phyloP scores from a whole-genome alignment of 1,140 invertebrate species.

The Rhynchophorus ferrugineus region DNA sequence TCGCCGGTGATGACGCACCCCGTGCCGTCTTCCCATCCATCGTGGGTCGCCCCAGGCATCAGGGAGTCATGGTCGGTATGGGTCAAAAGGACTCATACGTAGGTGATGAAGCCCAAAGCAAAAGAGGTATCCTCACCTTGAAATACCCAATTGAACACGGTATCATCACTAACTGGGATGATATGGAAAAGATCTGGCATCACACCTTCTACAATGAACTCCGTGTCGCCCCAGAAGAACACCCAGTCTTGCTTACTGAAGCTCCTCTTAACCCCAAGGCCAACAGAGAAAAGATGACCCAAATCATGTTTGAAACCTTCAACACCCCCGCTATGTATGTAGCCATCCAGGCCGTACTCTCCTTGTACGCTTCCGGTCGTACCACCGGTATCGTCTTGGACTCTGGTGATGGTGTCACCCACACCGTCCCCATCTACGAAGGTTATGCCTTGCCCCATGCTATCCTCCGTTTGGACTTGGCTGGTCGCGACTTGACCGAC shows the following conservation, averaged over 20 bases:
- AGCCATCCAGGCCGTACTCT: conserved; percentile 85
- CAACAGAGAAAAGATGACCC: conserved; percentile 91
- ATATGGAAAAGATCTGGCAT: conserved; percentile 97
- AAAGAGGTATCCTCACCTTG: conserved; percentile 90
- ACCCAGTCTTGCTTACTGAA: conserved; percentile 84
- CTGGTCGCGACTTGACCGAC: conserved; percentile 90
- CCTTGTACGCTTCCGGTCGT: conserved; percentile 87
- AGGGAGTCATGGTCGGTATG: conserved; percentile 89
- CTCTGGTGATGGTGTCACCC: conserved; percentile 89
- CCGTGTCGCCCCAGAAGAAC: conserved; percentile 91
- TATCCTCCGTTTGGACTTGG: conserved; percentile 83
- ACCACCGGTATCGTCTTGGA: conserved; percentile 92
- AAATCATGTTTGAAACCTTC: conserved; percentile 94
- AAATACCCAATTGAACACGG: conserved; percentile 96
- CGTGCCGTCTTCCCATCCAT: conserved; percentile 92
- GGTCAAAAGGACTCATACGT: conserved; percentile 29
- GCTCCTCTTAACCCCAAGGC: conserved; percentile 86
- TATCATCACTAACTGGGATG: conserved; percentile 94
- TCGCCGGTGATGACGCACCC: conserved; percentile 92
- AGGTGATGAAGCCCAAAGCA: conserved; percentile 74
- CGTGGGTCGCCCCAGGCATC: conserved; percentile 84
- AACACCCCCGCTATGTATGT: conserved; percentile 91
- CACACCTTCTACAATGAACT: conserved; percentile 95
- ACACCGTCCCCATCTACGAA: conserved; percentile 92
- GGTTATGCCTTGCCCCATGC: conserved; percentile 71